Percentiles rank a stretch among this genome's conserved stretches.
These are phyloP conservation scores for Metaphire vulgaris DNA, from an alignment of 1,140 invertebrate species.

Conservation along the genomic window DNA sequence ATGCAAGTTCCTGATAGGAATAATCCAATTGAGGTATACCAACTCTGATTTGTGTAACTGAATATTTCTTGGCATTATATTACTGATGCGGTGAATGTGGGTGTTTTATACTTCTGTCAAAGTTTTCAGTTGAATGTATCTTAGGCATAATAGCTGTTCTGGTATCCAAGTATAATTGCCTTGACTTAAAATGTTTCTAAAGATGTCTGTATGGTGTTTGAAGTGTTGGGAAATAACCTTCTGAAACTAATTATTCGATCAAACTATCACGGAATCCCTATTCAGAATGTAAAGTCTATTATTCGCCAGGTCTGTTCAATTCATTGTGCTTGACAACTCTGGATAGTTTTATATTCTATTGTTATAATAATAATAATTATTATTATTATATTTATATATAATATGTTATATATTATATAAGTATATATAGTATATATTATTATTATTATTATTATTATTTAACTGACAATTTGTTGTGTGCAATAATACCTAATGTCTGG, in stretches of 20 bases:
- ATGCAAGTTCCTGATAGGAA: no score
- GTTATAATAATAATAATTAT: not conserved
- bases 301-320: slow-evolving; percentile 73
- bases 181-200: no score
- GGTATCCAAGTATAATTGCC: no score
- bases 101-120: no score
- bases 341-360: not conserved
- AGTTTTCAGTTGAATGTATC: no score
- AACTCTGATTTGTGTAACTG: no score
- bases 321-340: no score
- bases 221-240: slow-evolving; percentile 94
- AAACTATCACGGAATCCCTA: slow-evolving; percentile 93
- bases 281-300: slow-evolving; percentile 88
- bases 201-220: slow-evolving; percentile 95
- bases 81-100: no score
- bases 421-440: not conserved
- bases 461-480: not conserved
- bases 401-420: not conserved
- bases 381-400: not conserved
- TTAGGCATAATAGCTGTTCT: no score
- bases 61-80: no score
- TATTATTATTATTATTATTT: slow-evolving; percentile 7
- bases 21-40: no score
- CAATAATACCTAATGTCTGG: not conserved
- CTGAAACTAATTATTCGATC: slow-evolving; percentile 96